Evolutionary conservation across 2,888 invertebrate genomes (phyloP).

Genomic region (Nysson spinosus): DNA sequence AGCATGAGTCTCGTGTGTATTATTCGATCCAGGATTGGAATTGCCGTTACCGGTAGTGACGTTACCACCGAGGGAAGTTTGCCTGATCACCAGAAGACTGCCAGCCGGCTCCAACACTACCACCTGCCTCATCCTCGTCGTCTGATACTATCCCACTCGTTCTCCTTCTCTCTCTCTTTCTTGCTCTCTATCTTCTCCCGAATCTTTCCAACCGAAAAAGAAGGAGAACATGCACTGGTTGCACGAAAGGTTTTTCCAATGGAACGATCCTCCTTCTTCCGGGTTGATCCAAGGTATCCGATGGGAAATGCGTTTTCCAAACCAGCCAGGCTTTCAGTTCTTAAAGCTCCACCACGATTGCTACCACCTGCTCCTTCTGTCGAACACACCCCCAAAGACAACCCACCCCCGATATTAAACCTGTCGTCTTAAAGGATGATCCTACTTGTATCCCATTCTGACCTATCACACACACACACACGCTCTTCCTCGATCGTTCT

Average conservation of each 20-base stretch:
- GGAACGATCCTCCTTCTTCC: constrained; percentile 45
- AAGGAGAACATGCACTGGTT: constrained; percentile 40
- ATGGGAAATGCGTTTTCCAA: constrained; percentile 53
- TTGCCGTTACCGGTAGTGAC: constrained; percentile 63
- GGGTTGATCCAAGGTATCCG: constrained; percentile 41
- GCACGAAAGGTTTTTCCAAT: constrained; percentile 22
- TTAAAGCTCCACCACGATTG: constrained; percentile 59
- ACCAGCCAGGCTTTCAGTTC: constrained; percentile 40
- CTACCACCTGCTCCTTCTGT: constrained; percentile 61
- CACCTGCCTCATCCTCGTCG: constrained; percentile 70
- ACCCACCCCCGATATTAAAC: constrained; percentile 55
- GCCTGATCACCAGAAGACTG: constrained; percentile 75
- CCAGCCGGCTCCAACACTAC: constrained; percentile 75
- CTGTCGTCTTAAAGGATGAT: constrained; percentile 61
- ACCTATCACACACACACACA: constrained; percentile 25
- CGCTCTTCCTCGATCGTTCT: no score
- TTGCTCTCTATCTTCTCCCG: constrained; percentile 17
- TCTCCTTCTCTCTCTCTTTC: constrained; percentile 19
- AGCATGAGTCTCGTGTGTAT: constrained; percentile 66
- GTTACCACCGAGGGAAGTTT: constrained; percentile 69
- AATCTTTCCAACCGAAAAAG: constrained; percentile 24
- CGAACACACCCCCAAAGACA: constrained; percentile 42
- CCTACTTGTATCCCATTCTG: constrained; percentile 49
- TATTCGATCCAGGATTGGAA: constrained; percentile 41
- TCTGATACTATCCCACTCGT: neutral